A percentile compares a stretch with the other conserved stretches of the same genome.
Evolutionary conservation across 2,797 vertebrate species (phyloP).

Genomic region (Hipposideros larvatus): DNA sequence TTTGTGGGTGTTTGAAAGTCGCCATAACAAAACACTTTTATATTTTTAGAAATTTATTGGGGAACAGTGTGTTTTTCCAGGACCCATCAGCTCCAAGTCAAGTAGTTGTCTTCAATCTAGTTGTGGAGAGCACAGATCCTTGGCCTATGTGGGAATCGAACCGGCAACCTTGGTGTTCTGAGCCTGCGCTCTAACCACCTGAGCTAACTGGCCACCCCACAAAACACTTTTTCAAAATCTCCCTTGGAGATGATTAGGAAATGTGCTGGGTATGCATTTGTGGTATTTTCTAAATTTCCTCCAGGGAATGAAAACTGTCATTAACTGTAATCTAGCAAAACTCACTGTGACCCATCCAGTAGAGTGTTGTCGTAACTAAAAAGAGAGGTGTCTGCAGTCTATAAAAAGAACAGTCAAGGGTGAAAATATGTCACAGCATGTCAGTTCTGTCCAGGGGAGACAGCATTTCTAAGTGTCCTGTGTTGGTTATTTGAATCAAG

Average conservation of each 20-base stretch:
- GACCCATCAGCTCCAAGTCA: too few species aligned
- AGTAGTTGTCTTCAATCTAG: too few species aligned
- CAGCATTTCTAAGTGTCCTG: not conserved
- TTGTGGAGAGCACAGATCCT: too few species aligned
- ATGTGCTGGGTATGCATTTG: constrained; percentile 60
- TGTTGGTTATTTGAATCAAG: constrained; percentile 26
- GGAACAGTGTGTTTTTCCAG: too few species aligned
- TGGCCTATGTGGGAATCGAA: too few species aligned
- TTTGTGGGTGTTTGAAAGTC: not conserved
- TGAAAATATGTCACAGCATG: not conserved
- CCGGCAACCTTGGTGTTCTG: too few species aligned
- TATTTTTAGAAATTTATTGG: too few species aligned
- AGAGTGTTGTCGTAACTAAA: constrained; percentile 41
- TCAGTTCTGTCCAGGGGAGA: not conserved
- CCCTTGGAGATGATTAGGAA: constrained; percentile 59
- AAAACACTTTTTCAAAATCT: constrained; percentile 35
- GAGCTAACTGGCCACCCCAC: not conserved
- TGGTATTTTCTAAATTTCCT: constrained; percentile 58
- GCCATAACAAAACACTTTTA: not conserved
- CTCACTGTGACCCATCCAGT: constrained; percentile 37
- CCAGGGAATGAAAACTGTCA: constrained; percentile 42
- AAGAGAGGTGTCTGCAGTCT: constrained; percentile 5
- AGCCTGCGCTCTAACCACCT: too few species aligned
- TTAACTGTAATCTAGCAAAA: constrained; percentile 60
- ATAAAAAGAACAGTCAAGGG: constrained; percentile 20